Evolutionary conservation across 2,888 invertebrate species (phyloP).

Genomic region (Dasypogon diadema): DNA sequence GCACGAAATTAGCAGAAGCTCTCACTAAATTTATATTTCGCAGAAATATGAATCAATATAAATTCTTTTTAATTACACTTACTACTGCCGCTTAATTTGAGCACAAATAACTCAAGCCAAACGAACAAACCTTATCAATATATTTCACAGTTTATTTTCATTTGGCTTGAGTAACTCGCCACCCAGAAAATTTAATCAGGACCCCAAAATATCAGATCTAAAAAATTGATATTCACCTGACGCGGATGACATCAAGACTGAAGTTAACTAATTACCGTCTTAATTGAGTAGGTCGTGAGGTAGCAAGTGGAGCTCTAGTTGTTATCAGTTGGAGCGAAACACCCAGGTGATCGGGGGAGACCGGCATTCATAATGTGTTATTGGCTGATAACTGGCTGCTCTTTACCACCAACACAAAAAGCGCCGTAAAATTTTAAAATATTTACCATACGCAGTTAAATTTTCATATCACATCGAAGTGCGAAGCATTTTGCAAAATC

Average conservation of each 20-base stretch:
- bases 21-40: no score
- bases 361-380: constrained; percentile 21
- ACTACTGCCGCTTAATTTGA: constrained; percentile 58
- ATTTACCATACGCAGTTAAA: constrained; percentile 6
- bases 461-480: background rate
- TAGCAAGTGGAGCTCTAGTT: constrained; percentile 25
- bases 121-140: constrained; percentile 63
- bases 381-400: constrained; percentile 40
- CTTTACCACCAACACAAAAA: constrained; percentile 23
- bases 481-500: no score
- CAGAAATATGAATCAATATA: no score
- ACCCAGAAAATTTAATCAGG: constrained; percentile 38
- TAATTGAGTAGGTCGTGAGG: constrained; percentile 51
- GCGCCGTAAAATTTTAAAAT: constrained; percentile 24
- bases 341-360: constrained; percentile 14
- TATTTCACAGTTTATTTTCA: constrained; percentile 67
- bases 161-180: constrained; percentile 70
- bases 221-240: constrained; percentile 52
- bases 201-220: constrained; percentile 1
- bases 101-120: constrained; percentile 69
- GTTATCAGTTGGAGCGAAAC: constrained; percentile 34
- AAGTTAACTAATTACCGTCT: constrained; percentile 53
- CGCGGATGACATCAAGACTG: constrained; percentile 54
- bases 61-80: no score
- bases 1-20: no score